Evolutionary conservation across 2,113 vertebrate species (phyloP).

Genomic region (Oreochromis tanganicae): DNA sequence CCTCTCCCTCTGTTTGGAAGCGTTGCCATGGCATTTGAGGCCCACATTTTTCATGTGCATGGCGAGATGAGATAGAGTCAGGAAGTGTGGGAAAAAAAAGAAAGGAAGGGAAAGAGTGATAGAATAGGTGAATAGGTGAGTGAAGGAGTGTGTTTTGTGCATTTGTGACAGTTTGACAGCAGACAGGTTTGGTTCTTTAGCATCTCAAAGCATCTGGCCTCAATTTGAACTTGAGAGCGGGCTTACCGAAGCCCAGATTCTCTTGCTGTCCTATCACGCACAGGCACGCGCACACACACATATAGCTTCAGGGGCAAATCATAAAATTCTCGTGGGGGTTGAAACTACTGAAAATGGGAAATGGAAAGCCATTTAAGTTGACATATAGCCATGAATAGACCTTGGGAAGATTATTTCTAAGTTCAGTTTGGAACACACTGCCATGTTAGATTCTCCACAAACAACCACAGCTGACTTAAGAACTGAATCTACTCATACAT

Average conservation of each 20-base stretch:
- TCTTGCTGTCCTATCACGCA: not conserved
- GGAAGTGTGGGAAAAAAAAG: not conserved
- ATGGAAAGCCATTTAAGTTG: not conserved
- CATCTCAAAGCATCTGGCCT: constrained; percentile 72
- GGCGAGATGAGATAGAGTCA: constrained; percentile 44
- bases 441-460: not conserved
- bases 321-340: constrained; percentile 18
- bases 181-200: constrained; percentile 60
- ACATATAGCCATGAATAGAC: not conserved
- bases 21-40: constrained; percentile 60
- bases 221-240: constrained; percentile 43
- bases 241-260: not conserved
- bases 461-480: not conserved
- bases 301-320: not conserved
- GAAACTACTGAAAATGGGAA: constrained; percentile 12
- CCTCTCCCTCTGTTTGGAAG: constrained; percentile 57
- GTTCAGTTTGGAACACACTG: not conserved
- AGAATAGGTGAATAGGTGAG: constrained; percentile 44
- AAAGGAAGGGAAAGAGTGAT: not conserved
- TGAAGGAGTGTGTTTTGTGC: constrained; percentile 16
- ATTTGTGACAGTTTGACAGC: constrained; percentile 25
- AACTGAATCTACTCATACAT: not conserved
- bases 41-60: constrained; percentile 48
- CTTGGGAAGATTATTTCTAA: not conserved
- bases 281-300: not conserved